Percentiles rank a stretch among this genome's conserved stretches.
Evolutionary conservation across 1,140 invertebrate species (phyloP).

Genomic region (Drosophila athabasca): DNA sequence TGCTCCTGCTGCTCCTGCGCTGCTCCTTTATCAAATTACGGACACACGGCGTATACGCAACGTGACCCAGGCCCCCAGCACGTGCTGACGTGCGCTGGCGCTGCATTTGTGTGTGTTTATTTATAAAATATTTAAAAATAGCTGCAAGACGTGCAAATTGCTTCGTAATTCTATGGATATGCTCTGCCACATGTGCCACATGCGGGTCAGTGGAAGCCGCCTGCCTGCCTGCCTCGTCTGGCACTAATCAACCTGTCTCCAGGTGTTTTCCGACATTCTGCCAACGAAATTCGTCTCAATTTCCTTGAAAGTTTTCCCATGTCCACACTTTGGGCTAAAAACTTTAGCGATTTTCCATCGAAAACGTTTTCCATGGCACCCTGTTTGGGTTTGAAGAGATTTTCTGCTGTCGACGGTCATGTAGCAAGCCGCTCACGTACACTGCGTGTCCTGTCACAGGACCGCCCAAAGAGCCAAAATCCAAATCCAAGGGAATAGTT

Average conservation of each 20-base stretch:
- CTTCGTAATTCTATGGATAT: conserved; percentile 17
- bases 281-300: no score
- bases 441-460: conserved; percentile 73
- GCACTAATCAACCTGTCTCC: no score
- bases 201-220: conserved; percentile 11
- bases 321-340: no score
- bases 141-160: conserved; percentile 73
- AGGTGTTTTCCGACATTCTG: neutral
- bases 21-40: conserved; percentile 37
- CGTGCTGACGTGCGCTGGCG: conserved; percentile 26
- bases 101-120: conserved; percentile 67
- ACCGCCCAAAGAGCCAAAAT: conserved; percentile 48
- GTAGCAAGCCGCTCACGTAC: conserved; percentile 60
- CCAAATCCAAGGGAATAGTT: conserved; percentile 53
- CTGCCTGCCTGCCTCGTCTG: neutral
- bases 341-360: no score
- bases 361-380: no score
- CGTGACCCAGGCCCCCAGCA: conserved; percentile 57
- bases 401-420: conserved; percentile 45
- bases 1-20: neutral
- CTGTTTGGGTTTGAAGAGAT: neutral
- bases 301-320: no score
- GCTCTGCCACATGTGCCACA: conserved; percentile 54
- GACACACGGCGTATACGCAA: conserved; percentile 49
- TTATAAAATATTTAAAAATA: conserved; percentile 79